A percentile compares a stretch with the other conserved stretches of the same genome.
Evolutionary conservation across 2,888 invertebrate species (phyloP).

Genomic region (Rambutsinella grinnellia): DNA sequence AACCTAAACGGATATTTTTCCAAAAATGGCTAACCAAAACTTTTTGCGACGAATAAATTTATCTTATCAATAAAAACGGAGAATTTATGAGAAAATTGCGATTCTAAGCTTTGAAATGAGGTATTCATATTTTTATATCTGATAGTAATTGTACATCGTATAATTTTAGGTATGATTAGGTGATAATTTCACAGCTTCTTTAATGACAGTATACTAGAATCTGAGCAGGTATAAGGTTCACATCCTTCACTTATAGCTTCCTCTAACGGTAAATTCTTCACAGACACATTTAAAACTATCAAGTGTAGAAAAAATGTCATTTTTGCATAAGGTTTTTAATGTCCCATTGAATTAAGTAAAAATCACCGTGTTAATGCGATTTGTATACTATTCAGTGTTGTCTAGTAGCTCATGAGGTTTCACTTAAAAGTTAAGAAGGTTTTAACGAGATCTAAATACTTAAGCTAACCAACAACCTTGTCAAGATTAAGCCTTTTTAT

Average conservation of each 20-base stretch:
- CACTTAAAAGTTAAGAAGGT: constrained; percentile 3
- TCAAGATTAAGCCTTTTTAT: neutral
- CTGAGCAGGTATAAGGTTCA: neutral
- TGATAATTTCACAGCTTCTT: neutral
- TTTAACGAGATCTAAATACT: neutral
- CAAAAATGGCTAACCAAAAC: no score
- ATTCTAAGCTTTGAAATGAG: no score
- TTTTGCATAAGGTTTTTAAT: constrained; percentile 25
- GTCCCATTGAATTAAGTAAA: constrained; percentile 5
- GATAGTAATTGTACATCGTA: no score
- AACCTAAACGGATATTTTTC: no score
- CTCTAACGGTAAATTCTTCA: no score
- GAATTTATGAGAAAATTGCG: no score
- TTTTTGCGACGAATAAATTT: no score
- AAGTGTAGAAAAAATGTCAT: constrained; percentile 53
- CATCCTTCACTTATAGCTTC: no score
- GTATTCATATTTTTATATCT: no score
- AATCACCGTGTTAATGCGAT: neutral
- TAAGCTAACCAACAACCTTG: neutral
- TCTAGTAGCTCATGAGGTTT: constrained; percentile 50
- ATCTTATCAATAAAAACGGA: no score
- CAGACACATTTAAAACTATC: no score
- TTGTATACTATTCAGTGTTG: constrained; percentile 33
- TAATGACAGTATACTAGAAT: neutral
- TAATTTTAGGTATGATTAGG: no score